A percentile compares a stretch with the other conserved stretches of the same genome.
phyloP scores from a whole-genome alignment of 1,140 invertebrate genomes.

The Tachypleus tridentatus region DNA sequence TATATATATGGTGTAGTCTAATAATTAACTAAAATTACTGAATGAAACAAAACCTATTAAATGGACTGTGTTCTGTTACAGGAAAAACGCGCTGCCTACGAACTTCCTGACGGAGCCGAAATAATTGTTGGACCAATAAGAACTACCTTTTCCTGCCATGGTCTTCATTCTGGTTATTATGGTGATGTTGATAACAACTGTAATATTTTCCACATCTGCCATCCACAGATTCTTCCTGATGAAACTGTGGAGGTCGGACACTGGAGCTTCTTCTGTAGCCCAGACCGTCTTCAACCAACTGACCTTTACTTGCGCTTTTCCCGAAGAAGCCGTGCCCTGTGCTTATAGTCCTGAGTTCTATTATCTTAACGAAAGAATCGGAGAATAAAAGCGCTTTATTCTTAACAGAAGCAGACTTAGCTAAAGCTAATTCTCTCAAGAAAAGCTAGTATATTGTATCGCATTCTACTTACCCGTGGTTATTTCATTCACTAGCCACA shows the following conservation, averaged over 20 bases:
- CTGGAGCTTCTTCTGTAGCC: conserved; percentile 75
- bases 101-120: conserved; percentile 25
- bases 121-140: conserved; percentile 21
- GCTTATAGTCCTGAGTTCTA: conserved; percentile 28
- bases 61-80: conserved; percentile 1
- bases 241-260: conserved; percentile 28
- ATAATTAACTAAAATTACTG: no score
- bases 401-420: conserved; percentile 10
- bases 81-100: conserved; percentile 16
- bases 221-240: conserved; percentile 43
- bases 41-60: no score
- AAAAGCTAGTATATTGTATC: no score
- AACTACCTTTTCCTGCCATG: conserved; percentile 27
- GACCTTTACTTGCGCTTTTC: conserved; percentile 30
- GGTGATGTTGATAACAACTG: conserved; percentile 34
- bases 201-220: conserved; percentile 33
- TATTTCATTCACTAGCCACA: no score
- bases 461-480: no score
- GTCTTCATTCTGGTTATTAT: conserved; percentile 30
- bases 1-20: no score
- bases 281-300: conserved; percentile 80
- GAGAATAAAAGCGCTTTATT: conserved; percentile 21
- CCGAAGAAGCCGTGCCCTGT: conserved; percentile 29
- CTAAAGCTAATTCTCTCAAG: no score
- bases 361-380: conserved; percentile 21